Evolutionary conservation across 2,113 vertebrate species (phyloP).

Genomic region (Pachypanchax playfairii): DNA sequence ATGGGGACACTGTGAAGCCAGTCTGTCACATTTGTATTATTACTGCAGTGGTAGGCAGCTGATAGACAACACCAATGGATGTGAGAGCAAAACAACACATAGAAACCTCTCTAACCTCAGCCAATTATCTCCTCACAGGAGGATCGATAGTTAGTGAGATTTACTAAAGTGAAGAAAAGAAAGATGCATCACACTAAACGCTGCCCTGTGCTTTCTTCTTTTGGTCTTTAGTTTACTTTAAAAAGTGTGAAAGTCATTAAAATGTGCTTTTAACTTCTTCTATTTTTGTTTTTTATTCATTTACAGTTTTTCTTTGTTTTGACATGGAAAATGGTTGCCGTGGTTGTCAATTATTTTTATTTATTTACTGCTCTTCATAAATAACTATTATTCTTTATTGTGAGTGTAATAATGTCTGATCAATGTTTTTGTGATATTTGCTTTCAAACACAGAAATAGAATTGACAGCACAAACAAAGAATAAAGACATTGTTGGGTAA

Average conservation of each 20-base stretch:
- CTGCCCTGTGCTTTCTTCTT: constrained; percentile 4
- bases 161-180: constrained; percentile 27
- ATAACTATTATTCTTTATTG: too few species aligned
- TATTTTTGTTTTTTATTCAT: neutral
- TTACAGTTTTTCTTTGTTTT: too few species aligned
- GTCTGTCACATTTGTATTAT: constrained; percentile 41
- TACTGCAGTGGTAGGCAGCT: constrained; percentile 18
- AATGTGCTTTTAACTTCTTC: too few species aligned
- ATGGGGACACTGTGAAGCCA: constrained; percentile 21
- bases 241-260: constrained; percentile 12
- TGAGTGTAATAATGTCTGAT: too few species aligned
- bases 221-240: constrained; percentile 1
- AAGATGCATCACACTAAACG: constrained; percentile 17
- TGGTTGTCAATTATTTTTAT: too few species aligned
- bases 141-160: constrained; percentile 65
- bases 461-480: too few species aligned
- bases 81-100: constrained; percentile 36
- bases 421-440: too few species aligned
- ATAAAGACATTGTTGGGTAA: too few species aligned
- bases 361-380: too few species aligned
- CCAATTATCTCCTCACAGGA: constrained; percentile 45
- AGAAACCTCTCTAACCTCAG: constrained; percentile 32
- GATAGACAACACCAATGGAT: constrained; percentile 15
- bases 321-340: too few species aligned
- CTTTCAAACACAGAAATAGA: too few species aligned